Conservation (phyloP, 2,797 vertebrate genomes). For the Diceros bicornis region DNA sequence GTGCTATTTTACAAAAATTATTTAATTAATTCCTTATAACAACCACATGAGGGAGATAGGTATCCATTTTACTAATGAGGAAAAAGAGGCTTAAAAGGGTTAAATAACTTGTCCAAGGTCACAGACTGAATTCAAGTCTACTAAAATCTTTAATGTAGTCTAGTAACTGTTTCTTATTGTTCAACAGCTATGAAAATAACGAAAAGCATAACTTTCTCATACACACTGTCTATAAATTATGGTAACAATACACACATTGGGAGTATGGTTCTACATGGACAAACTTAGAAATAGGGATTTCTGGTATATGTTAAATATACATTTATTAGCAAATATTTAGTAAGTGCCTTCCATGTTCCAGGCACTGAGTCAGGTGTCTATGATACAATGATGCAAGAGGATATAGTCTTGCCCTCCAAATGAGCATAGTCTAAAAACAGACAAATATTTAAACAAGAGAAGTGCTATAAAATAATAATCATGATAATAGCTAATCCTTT, state of each 20-base stretch:
- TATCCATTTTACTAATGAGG: background rate
- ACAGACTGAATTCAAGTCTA: constrained; percentile 32
- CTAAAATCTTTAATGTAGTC: background rate
- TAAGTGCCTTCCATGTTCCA: background rate
- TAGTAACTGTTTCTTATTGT: background rate
- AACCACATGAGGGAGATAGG: background rate
- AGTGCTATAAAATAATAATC: background rate
- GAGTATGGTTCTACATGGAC: background rate
- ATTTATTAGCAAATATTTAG: constrained; percentile 16
- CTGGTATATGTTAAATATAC: background rate
- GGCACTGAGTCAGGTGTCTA: background rate
- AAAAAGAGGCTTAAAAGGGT: background rate
- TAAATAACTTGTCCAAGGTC: background rate
- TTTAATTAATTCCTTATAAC: constrained; percentile 24
- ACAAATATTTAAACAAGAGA: constrained; percentile 15
- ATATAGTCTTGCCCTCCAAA: background rate
- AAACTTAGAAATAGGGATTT: background rate
- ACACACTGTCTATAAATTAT: background rate
- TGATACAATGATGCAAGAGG: background rate
- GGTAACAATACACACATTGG: background rate
- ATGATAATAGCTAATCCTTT: background rate
- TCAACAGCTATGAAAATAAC: constrained; percentile 51
- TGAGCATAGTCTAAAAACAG: constrained; percentile 8
- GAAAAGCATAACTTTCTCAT: constrained; percentile 36
- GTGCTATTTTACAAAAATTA: background rate